A percentile compares a stretch with the other conserved stretches of the same genome.
Evolutionary conservation across 2,797 vertebrate species (phyloP).

Genomic region (Spea hammondii): DNA sequence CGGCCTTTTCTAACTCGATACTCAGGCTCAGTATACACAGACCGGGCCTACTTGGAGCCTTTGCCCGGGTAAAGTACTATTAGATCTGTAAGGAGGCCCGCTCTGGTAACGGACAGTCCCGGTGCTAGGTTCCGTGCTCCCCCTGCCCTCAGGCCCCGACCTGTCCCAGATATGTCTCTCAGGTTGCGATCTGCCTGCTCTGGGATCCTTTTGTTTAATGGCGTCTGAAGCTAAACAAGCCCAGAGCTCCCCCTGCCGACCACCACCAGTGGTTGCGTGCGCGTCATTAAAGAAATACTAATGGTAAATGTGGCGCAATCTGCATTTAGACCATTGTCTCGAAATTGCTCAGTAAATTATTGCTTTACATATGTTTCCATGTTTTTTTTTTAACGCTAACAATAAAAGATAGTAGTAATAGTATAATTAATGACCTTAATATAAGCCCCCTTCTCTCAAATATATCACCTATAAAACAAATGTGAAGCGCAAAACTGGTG

Average conservation of each 20-base stretch:
- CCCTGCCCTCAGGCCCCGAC: slow-evolving; percentile 38
- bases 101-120: slow-evolving; percentile 2
- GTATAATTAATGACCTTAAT: no score
- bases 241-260: slow-evolving; percentile 24
- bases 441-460: no score
- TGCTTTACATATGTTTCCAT: no score
- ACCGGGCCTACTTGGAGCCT: neutral
- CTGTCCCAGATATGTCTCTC: slow-evolving; percentile 23
- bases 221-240: neutral
- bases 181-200: slow-evolving; percentile 1
- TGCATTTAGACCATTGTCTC: no score
- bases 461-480: no score
- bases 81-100: neutral
- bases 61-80: neutral
- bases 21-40: neutral
- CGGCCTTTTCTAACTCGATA: slow-evolving; percentile 8
- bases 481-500: no score
- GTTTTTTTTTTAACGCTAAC: no score
- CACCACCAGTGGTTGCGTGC: neutral
- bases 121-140: slow-evolving; percentile 9
- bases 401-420: no score
- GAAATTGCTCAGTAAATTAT: no score
- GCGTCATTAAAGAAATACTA: no score
- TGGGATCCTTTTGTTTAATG: slow-evolving; percentile 50
- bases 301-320: no score